Evolutionary conservation across 2,797 vertebrate species (phyloP).

Genomic region (Vespertilio murinus): DNA sequence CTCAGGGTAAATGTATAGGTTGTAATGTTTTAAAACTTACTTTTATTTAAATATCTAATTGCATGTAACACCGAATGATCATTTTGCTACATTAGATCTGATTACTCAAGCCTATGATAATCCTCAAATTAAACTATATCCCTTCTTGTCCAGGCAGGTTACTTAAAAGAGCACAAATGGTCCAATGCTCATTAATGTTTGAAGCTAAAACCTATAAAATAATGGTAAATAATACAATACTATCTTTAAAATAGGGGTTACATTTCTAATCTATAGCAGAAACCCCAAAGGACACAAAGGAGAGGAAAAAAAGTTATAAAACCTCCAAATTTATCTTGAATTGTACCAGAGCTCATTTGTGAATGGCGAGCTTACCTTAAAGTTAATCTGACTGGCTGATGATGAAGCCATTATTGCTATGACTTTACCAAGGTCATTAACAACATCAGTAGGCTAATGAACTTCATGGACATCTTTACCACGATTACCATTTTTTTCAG

Average conservation of each 20-base stretch:
- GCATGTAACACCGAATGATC: not conserved
- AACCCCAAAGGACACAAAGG: not conserved
- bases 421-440: not conserved
- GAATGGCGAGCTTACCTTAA: not conserved
- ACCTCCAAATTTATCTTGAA: not conserved
- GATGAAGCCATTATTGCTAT: not conserved
- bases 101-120: not conserved
- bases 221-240: not conserved
- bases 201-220: not conserved
- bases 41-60: slow-evolving; percentile 7
- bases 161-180: not conserved
- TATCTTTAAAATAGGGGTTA: not conserved
- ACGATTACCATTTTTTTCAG: not conserved
- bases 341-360: not conserved
- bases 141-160: not conserved
- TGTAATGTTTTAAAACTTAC: not conserved
- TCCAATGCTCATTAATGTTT: not conserved
- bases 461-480: not conserved
- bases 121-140: not conserved
- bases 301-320: not conserved
- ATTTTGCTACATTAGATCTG: not conserved
- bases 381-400: not conserved
- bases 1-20: not conserved
- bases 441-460: not conserved
- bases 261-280: not conserved